These are phyloP conservation scores for Polyodon spathula DNA, from an alignment of 2,113 vertebrate species.

Conservation along the genomic window DNA sequence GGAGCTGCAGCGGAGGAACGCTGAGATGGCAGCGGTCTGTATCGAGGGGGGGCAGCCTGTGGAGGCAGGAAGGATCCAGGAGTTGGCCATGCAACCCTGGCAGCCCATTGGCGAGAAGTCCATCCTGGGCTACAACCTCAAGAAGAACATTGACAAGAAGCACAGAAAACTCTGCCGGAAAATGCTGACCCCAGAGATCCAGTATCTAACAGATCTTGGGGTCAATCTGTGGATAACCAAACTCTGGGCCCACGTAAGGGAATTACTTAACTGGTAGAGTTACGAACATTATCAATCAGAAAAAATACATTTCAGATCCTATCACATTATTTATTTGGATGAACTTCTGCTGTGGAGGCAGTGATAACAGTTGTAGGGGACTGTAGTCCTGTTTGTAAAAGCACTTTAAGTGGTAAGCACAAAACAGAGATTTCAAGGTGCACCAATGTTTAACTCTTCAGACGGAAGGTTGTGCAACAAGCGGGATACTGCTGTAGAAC, in stretches of 20 bases:
- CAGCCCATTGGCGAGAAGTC: constrained; percentile 86
- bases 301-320: too few species aligned
- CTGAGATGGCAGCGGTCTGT: constrained; percentile 78
- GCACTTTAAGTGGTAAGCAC: too few species aligned
- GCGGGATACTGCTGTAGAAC: too few species aligned
- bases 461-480: too few species aligned
- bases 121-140: constrained; percentile 95
- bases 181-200: constrained; percentile 91
- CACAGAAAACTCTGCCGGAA: constrained; percentile 79
- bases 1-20: constrained; percentile 66
- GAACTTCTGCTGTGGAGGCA: too few species aligned
- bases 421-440: too few species aligned
- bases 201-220: constrained; percentile 85
- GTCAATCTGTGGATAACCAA: constrained; percentile 92
- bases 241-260: constrained; percentile 74
- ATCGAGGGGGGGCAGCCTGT: constrained; percentile 80
- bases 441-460: too few species aligned
- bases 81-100: constrained; percentile 88
- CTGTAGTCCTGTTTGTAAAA: too few species aligned
- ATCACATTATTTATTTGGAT: too few species aligned
- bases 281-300: background rate
- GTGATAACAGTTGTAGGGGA: too few species aligned
- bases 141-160: constrained; percentile 74
- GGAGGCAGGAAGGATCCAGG: constrained; percentile 75
- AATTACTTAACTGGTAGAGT: constrained; percentile 75